Evolutionary conservation across 92 coral and sea anemone genomes (phyloP), one percentile per base, ranked within the genome.

Genomic region (Actinernus sp.): DNA sequence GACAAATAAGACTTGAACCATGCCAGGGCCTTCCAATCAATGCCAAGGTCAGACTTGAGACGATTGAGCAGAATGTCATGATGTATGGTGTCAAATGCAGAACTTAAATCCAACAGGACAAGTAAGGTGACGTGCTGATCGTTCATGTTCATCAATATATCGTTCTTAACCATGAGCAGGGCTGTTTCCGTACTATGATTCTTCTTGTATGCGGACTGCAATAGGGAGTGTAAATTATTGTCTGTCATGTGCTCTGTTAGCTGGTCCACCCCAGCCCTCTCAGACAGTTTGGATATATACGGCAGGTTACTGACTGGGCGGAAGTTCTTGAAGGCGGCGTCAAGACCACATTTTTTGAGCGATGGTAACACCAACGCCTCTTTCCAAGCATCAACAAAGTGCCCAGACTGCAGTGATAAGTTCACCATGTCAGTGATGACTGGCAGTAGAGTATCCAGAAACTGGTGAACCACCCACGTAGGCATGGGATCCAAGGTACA

Each of bases 381-480:
- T 38, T 56, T 55, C 82, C 71, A 73, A 9, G 20, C 55, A 10
- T 24, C 30, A 8, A 76, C 49, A 44, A 82, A 82, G 14, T 63
- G 31, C n/a, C 81, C 76, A 14, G 76, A 30, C 32, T 63, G 70
- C 11, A 82, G 58, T 23, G 88, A 73, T 58, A 65, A 26, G 67
- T 81, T 71, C 2, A 71, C 46, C 61, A 81, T 64, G 41, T 27
- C 23, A 12, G 86, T 79, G 17, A 79, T 61, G 6, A 79, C 79
- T 9, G 86, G 79, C 13, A 71, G 43, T 11, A 47, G 56, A 3
- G 44, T 49, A 31, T 46, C 68, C 11, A 57, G 28, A 16, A 57
- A 25, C 44, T 57, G 31, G 13, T 57, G 34, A 6, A 71, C 50
- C 24, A 71, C 30, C 18, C 48, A 56, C n/a, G 78, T 58, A 5